Base-by-base conservation (phyloP, 2,113 vertebrate species). In the Plotosus lineatus region DNA sequence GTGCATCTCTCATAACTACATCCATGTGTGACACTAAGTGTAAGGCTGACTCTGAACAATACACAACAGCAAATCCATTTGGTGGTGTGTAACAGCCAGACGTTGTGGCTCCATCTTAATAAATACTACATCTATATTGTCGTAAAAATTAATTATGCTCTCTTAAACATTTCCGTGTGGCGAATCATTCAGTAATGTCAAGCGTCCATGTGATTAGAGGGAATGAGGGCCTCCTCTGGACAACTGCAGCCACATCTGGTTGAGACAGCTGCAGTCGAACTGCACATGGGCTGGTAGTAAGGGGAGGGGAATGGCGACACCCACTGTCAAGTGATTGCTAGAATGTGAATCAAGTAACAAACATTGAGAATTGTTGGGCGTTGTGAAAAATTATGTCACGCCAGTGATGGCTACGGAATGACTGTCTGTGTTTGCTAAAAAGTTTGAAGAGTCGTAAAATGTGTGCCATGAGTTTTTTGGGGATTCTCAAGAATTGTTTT, bases 221-320 rank as follows among this genome's bases (percentile, higher is more conserved):
- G 46, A 69, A 84, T 17, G 4, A 36, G 46, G 12, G 76, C 63
- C 73, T 33, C 21, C 58, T 36, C 71, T 77, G 79, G 75, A 74
- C 68, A 78, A 61, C 68, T 84, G 76, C 58, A 79, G 75, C 44
- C 81, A 86, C 26, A n/a, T 85, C 85, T 86, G 82, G 77, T 66
- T 60, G 26, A 68, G 81, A 86, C 85, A 88, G 88, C 87, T 87
- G 87, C 82, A 89, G 68, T 81, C 83, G 79, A 77, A 84, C 89
- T 85, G 84, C 8, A 79, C 85, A 79, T 71, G 46, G 79, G 87
- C 86, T 85, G 85, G 83, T 48, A 60, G 79, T 88, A 86, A 85
- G 86, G 68, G 72, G 77, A 40, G 77, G 73, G 79, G 75, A 81
- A 89, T 85, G 71, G 75, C 33, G 75, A 69, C 55, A 50, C 75